phyloP scores from a whole-genome alignment of 2,797 vertebrate genomes.

The Nasua narica region DNA sequence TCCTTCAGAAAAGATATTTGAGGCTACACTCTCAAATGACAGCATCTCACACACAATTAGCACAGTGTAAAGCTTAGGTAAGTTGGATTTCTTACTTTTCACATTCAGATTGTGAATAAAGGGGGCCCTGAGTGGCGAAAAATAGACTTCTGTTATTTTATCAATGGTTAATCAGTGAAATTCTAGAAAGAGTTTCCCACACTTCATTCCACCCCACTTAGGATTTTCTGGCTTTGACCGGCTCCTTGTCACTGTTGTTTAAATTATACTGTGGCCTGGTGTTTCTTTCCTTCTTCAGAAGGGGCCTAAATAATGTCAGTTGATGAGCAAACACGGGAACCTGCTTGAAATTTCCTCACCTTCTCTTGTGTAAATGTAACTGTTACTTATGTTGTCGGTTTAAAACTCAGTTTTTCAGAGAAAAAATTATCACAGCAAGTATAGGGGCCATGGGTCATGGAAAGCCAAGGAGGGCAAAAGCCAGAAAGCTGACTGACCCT shows the following conservation, averaged over 20 bases:
- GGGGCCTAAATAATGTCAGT: slow-evolving; percentile 51
- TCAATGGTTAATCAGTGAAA: slow-evolving; percentile 74
- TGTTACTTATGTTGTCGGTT: slow-evolving; percentile 46
- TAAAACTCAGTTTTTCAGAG: slow-evolving; percentile 51
- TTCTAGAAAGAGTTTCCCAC: slow-evolving; percentile 76
- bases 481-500: neutral
- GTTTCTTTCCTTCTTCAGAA: slow-evolving; percentile 67
- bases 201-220: slow-evolving; percentile 60
- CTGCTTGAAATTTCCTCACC: slow-evolving; percentile 66
- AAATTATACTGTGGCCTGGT: slow-evolving; percentile 34
- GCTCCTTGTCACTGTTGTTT: slow-evolving; percentile 31
- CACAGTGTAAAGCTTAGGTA: slow-evolving; percentile 56
- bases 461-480: neutral
- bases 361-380: slow-evolving; percentile 68
- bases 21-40: slow-evolving; percentile 66
- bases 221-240: slow-evolving; percentile 54
- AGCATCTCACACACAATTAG: slow-evolving; percentile 65
- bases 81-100: slow-evolving; percentile 72
- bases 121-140: slow-evolving; percentile 60
- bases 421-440: slow-evolving; percentile 32
- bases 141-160: slow-evolving; percentile 75
- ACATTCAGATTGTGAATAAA: slow-evolving; percentile 72
- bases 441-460: neutral
- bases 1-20: slow-evolving; percentile 59
- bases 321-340: slow-evolving; percentile 57